Conservation (phyloP, 2,797 vertebrate genomes). For the Arnoldichthys spilopterus region DNA sequence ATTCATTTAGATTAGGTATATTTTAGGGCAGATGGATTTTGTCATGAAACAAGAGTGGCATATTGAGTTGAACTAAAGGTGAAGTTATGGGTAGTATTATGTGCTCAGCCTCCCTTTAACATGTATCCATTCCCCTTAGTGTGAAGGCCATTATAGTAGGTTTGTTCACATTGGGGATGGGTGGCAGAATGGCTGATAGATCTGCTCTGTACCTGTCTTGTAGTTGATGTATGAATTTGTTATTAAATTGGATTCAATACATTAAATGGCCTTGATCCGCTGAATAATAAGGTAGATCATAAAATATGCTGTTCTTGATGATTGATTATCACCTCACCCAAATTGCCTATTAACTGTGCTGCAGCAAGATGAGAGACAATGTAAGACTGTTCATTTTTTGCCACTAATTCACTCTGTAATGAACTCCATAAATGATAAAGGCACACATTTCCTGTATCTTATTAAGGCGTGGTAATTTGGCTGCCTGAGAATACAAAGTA, state of each 20-base stretch:
- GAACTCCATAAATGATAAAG: conserved; percentile 26
- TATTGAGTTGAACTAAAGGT: neutral
- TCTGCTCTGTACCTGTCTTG: neutral
- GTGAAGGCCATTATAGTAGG: neutral
- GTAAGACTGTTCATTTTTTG: conserved; percentile 26
- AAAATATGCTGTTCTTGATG: conserved; percentile 6
- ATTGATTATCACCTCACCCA: conserved; percentile 17
- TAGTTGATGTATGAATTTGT: conserved; percentile 19
- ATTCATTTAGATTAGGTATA: neutral
- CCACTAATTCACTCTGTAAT: conserved; percentile 17
- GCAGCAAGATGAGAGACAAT: conserved; percentile 40
- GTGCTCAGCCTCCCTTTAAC: neutral
- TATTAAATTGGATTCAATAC: conserved; percentile 19
- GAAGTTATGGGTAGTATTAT: neutral
- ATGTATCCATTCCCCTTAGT: neutral
- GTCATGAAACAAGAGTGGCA: neutral
- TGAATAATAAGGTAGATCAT: conserved; percentile 23
- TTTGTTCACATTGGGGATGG: neutral
- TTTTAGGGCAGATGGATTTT: neutral
- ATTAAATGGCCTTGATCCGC: conserved; percentile 16
- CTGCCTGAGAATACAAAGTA: conserved; percentile 14
- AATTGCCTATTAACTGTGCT: conserved; percentile 36
- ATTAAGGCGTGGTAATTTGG: conserved; percentile 4
- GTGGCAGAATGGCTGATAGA: neutral
- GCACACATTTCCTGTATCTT: conserved; percentile 7